Base-by-base conservation (phyloP, 2,113 vertebrate species). In the Scopus umbretta region DNA sequence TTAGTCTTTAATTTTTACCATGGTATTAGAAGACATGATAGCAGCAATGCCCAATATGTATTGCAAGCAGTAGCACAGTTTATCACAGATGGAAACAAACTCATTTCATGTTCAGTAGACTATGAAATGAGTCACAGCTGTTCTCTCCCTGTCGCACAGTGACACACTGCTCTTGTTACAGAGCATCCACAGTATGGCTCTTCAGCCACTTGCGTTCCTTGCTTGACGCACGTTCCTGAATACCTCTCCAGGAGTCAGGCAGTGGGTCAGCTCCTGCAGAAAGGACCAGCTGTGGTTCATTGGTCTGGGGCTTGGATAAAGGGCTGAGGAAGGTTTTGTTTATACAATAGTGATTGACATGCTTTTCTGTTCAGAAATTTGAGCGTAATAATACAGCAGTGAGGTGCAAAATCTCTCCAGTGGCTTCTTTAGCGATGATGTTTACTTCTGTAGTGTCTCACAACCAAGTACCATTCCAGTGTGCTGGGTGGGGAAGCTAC, bases 101-200 rank as follows among this genome's bases (percentile, higher is more conserved):
- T 85, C 47, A 50, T 95, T 95, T 97, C 61, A 65, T 94, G 92
- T 95, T 97, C 90, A 90, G 87, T 73, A 91, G 87, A 70, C 65
- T 76, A 58, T 93, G 80, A 94, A 97, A 86, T 72, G 86, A 94
- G 68, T 92, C 86, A 40, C 91, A 91, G 70, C 78, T 96, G 86
- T 78, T 96, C 76, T 74, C 66, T 80, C 56, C 19, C 58, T 89
- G 73, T 50, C 2, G 10, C 61, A 72, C 22, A 38, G 66, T 90
- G 90, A 81, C 81, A 59, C 42, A 66, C 32, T 63, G 71, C 29
- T 94, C 92, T 88, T 5, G 3, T 92, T 92, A 71, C 38, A 49
- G 53, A 80, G 74, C 79, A 76, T 67, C 85, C 30, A 4, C 4
- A 7, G 36, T 45, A 15, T 7, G 7, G 58, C 65, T 86, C 29